Base-by-base conservation (phyloP, 1,140 invertebrate species). In the Trichoplusia ni region DNA sequence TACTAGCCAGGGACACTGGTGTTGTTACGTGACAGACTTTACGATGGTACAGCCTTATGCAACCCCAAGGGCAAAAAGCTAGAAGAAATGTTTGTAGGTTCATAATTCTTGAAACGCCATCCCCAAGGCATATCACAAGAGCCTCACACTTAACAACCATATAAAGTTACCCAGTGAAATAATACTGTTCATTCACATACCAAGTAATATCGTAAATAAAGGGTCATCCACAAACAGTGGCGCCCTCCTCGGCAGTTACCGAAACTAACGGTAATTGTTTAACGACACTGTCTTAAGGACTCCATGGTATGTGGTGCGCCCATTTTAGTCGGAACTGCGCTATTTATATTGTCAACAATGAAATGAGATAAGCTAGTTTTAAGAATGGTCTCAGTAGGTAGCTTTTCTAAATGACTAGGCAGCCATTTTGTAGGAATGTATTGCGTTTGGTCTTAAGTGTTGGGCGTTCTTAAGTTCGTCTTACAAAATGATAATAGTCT, bases 211-310 rank as follows among this genome's bases (percentile, higher is more conserved):
- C 63, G 37, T 65, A 65, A 65, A 65, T 60, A 60, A 37, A 47
- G 40, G 56, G 56, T 60, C 56, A 60, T 53, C 49, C 31, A 53
- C 56, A 59, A 59, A 40, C 51, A 27, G 35, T 44, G 44, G 44
- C 21, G 31, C 46, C 38, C 21, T 13, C 37, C 33, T 13, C 29
- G 29, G 35, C 42, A 46, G 56, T 60, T 60, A 19, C 16, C 44
- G 49, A 47, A 61, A 67, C 58, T 67, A 67, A 67, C 64, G 46
- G 49, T 60, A 61, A 67, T 61, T 54, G 56, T 44, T 67, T 67
- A 53, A 67, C 64, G 42, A 60, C 56, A 47, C 29, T 44, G 56
- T 40, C 29, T 40, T 47, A 47, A 60, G 56, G 56, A 46, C 19
- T 11, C 40, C 23, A 29, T 3, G 40, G 40, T 59, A 47, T 60